Evolutionary conservation across 2,888 invertebrate genomes (phyloP).

Genomic region (Smittia aterrima): DNA sequence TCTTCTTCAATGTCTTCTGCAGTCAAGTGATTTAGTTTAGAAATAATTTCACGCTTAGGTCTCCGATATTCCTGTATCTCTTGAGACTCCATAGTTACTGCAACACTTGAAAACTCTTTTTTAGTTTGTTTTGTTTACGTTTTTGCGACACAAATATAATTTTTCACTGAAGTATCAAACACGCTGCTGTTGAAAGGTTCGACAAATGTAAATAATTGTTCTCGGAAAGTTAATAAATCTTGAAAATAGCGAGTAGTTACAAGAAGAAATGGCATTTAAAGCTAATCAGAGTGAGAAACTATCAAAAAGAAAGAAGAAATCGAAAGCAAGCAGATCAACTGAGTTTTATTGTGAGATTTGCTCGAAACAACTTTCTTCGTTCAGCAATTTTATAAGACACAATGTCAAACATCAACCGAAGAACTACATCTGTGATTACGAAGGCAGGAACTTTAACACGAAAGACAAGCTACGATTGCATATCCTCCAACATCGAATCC

Average conservation of each 20-base stretch:
- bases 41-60: not conserved
- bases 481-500: conserved; percentile 18
- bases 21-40: not conserved
- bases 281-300: too few relatives aligned
- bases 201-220: too few relatives aligned
- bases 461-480: conserved; percentile 34
- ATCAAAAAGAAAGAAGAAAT: not conserved
- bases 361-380: not conserved
- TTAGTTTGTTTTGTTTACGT: too few relatives aligned
- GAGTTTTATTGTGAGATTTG: conserved; percentile 4
- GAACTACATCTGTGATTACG: conserved; percentile 30
- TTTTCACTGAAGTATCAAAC: too few relatives aligned
- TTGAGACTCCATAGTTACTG: too few relatives aligned
- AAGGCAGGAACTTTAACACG: conserved; percentile 21
- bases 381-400: conserved; percentile 13
- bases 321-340: not conserved
- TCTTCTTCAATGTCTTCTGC: not conserved
- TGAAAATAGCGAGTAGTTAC: too few relatives aligned
- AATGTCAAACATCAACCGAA: not conserved
- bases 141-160: too few relatives aligned
- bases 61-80: too few relatives aligned
- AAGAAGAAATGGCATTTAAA: too few relatives aligned
- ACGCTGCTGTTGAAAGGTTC: too few relatives aligned
- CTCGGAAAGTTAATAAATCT: too few relatives aligned
- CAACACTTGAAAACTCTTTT: too few relatives aligned